These are phyloP conservation scores for Clanis bilineata DNA, from an alignment of 2,888 invertebrate species.

Conservation along the genomic window DNA sequence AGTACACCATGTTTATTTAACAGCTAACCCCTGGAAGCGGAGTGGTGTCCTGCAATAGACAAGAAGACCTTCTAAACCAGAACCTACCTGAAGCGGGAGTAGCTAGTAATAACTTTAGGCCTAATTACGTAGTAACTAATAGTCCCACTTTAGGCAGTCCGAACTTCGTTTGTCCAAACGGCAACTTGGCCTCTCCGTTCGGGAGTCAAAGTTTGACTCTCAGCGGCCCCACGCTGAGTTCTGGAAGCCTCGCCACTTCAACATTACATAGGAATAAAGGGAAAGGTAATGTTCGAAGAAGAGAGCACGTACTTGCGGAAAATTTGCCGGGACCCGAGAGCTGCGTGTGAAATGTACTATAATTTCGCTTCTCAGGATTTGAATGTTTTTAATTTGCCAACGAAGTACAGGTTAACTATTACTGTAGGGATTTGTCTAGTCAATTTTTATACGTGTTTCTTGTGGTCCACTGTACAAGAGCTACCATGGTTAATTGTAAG, in stretches of 20 bases:
- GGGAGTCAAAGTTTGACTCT: conserved; percentile 67
- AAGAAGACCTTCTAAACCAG: conserved; percentile 70
- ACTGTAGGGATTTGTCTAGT: conserved; percentile 32
- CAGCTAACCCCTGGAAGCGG: conserved; percentile 67
- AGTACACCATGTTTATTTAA: too few species aligned
- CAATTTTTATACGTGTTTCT: conserved; percentile 29
- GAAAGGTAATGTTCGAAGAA: conserved; percentile 77
- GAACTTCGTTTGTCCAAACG: conserved; percentile 76
- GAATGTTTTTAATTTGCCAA: conserved; percentile 30
- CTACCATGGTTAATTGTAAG: conserved; percentile 7
- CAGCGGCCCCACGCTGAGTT: conserved; percentile 72
- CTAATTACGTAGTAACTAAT: conserved; percentile 66
- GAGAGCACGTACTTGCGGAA: conserved; percentile 91
- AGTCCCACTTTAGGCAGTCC: conserved; percentile 77
- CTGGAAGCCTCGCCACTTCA: conserved; percentile 70
- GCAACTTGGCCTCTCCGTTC: conserved; percentile 66
- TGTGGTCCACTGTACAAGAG: conserved; percentile 29
- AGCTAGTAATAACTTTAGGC: conserved; percentile 62
- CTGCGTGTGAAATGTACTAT: conserved; percentile 84
- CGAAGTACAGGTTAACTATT: conserved; percentile 39
- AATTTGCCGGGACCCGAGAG: conserved; percentile 94
- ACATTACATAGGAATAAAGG: conserved; percentile 78
- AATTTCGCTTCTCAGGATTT: conserved; percentile 32
- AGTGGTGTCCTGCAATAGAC: conserved; percentile 51
- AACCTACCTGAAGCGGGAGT: conserved; percentile 58